Percentiles rank a stretch among this genome's conserved stretches.
phyloP scores from a whole-genome alignment of 2,113 vertebrate species.

The Uria lomvia region DNA sequence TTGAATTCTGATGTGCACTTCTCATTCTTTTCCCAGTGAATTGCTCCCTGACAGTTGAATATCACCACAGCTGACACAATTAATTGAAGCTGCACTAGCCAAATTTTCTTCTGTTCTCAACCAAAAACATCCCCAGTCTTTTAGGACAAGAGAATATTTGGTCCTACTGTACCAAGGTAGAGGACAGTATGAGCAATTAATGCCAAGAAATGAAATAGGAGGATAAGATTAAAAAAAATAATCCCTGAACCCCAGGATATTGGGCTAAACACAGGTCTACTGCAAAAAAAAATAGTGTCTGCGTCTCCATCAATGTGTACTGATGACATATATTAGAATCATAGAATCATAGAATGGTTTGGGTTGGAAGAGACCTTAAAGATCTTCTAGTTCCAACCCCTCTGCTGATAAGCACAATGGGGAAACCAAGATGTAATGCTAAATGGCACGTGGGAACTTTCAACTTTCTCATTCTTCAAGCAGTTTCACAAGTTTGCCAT shows the following conservation, averaged over 20 bases:
- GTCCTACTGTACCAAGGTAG: not conserved
- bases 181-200: not conserved
- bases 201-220: not conserved
- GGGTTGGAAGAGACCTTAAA: too few relatives aligned
- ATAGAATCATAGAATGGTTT: too few relatives aligned
- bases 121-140: not conserved
- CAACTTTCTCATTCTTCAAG: not conserved
- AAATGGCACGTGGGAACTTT: not conserved
- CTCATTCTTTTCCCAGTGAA: not conserved
- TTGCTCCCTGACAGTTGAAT: not conserved
- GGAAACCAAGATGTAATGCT: not conserved
- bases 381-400: too few relatives aligned
- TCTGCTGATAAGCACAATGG: not conserved
- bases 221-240: not conserved
- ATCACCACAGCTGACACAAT: not conserved
- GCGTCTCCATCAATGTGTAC: not conserved
- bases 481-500: not conserved
- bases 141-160: not conserved
- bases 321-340: not conserved
- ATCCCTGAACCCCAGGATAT: not conserved
- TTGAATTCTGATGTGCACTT: not conserved
- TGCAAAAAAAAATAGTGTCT: not conserved
- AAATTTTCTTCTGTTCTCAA: not conserved
- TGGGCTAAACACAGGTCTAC: not conserved
- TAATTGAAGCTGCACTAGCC: not conserved